Evolutionary conservation across 2,113 vertebrate genomes (phyloP).

Genomic region (Theropithecus gelada): DNA sequence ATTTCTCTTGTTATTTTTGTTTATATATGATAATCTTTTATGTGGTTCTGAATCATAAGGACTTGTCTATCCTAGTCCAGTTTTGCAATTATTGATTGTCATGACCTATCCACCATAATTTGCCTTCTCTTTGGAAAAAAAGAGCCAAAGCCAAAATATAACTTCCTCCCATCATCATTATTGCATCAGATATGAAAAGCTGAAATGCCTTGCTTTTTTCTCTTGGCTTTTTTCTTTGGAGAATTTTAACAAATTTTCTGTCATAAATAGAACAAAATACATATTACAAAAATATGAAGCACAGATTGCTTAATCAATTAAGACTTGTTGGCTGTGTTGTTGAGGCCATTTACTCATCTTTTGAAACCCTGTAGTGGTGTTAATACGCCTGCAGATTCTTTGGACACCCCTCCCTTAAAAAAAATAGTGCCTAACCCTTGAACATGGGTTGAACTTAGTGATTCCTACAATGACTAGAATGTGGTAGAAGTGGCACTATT

Average conservation of each 20-base stretch:
- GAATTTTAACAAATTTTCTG: not conserved
- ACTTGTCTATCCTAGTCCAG: not conserved
- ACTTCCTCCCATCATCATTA: constrained; percentile 10
- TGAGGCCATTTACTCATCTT: not conserved
- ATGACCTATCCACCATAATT: constrained; percentile 46
- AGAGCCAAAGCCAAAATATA: constrained; percentile 6
- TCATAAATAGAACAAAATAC: constrained; percentile 34
- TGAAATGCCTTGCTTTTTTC: not conserved
- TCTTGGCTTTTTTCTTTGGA: constrained; percentile 15
- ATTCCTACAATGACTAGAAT: not conserved
- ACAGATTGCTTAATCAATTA: not conserved
- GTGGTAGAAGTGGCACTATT: not conserved
- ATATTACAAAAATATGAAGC: constrained; percentile 17
- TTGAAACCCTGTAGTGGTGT: not conserved
- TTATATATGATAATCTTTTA: constrained; percentile 51
- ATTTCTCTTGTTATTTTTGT: constrained; percentile 47
- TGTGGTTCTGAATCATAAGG: constrained; percentile 48
- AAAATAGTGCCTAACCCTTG: not conserved
- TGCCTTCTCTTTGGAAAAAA: not conserved
- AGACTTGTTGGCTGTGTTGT: constrained; percentile 1
- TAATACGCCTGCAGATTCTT: not conserved
- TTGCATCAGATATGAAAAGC: constrained; percentile 17
- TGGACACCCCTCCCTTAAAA: not conserved
- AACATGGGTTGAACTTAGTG: not conserved
- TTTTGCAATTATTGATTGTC: constrained; percentile 55